These are phyloP conservation scores for Auanema freiburgensis DNA, from an alignment of 2,888 invertebrate genomes.

Conservation along the genomic window DNA sequence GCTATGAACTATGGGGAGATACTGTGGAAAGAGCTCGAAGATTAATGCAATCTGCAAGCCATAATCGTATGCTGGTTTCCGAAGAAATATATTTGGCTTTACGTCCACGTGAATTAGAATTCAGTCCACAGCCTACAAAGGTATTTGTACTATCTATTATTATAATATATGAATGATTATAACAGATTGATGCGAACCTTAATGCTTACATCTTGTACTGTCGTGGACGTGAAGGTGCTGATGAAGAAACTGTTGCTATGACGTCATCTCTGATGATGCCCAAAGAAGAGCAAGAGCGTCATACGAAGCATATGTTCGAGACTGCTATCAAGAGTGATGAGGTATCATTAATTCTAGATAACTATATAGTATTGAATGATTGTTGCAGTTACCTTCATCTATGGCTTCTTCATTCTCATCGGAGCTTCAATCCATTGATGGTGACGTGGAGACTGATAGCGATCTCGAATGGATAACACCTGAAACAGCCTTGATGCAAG, in stretches of 20 bases:
- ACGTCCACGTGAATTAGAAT: constrained; percentile 55
- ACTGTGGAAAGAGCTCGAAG: constrained; percentile 41
- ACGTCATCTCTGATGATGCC: background rate
- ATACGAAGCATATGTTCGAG: constrained; percentile 27
- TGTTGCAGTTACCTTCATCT: constrained; percentile 48
- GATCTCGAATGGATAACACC: constrained; percentile 60
- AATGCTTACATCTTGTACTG: constrained; percentile 39
- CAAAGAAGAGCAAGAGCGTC: constrained; percentile 26
- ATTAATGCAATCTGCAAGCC: constrained; percentile 42
- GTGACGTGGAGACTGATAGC: constrained; percentile 58
- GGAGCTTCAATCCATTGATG: constrained; percentile 59
- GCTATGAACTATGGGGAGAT: constrained; percentile 54
- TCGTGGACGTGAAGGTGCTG: constrained; percentile 13
- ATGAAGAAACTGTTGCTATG: background rate
- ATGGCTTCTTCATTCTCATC: constrained; percentile 62
- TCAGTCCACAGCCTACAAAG: constrained; percentile 34
- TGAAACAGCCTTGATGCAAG: constrained; percentile 39
- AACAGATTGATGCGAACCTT: constrained; percentile 15
- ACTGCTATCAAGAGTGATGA: constrained; percentile 12
- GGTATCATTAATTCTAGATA: background rate
- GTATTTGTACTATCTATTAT: constrained; percentile 14
- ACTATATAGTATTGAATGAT: background rate
- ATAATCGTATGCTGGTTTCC: constrained; percentile 35
- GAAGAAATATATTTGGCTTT: constrained; percentile 60
- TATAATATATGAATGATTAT: background rate